Conservation (phyloP, 2,113 vertebrate genomes). For the rabbit (Oryctolagus cuniculus) region mOryCun1.1 NC_091434.1:160145501-160146000, state of each 20-base stretch:
- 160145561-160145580: too few relatives aligned
- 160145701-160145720: background rate
- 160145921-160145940: too few relatives aligned
- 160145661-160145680: background rate
- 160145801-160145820: background rate
- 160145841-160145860: background rate
- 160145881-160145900: background rate
- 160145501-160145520: too few relatives aligned
- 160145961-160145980: background rate
- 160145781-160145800: background rate
- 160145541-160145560: too few relatives aligned
- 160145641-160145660: background rate
- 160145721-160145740: background rate
- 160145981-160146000: background rate
- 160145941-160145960: too few relatives aligned
- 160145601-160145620: background rate
- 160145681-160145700: background rate
- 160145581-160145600: background rate
- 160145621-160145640: background rate
- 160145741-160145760: background rate
- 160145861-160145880: background rate
- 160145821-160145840: background rate
- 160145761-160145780: background rate
- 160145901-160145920: too few relatives aligned
- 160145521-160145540: too few relatives aligned